These are phyloP conservation scores for Vollenhovia emeryi DNA, from an alignment of 1,140 invertebrate species.

Conservation along the genomic window DNA sequence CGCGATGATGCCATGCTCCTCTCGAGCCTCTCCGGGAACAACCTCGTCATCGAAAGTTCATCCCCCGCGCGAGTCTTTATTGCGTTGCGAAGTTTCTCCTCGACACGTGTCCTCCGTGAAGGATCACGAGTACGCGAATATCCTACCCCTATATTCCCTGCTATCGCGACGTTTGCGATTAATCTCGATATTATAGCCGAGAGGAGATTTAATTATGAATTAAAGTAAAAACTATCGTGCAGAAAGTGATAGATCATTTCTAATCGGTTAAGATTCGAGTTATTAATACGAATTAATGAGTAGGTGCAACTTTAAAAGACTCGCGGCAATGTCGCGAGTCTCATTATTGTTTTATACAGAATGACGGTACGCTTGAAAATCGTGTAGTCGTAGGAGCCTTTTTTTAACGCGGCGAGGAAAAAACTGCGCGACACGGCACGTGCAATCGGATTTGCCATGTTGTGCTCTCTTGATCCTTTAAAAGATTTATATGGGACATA, in stretches of 20 bases:
- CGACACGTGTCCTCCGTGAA: conserved; percentile 66
- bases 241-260: not conserved
- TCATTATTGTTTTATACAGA: not conserved
- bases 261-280: not conserved
- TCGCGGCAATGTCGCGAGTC: too few relatives aligned
- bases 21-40: conserved; percentile 57
- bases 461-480: conserved; percentile 26
- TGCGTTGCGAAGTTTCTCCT: conserved; percentile 70
- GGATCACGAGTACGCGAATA: conserved; percentile 10
- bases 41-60: conserved; percentile 75
- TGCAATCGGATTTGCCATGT: conserved; percentile 29
- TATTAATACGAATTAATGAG: too few relatives aligned
- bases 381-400: not conserved
- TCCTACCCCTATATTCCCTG: not conserved
- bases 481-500: conserved; percentile 34
- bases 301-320: too few relatives aligned
- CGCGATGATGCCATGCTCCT: conserved; percentile 53
- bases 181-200: not conserved
- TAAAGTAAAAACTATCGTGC: not conserved
- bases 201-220: conserved; percentile 2
- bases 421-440: not conserved
- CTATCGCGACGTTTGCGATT: conserved; percentile 1
- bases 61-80: conserved; percentile 74
- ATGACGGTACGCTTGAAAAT: not conserved
- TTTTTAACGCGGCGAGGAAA: not conserved